Evolutionary conservation across 2,797 vertebrate species (phyloP), one percentile per base, ranked within the genome.

Genomic region (Podarcis siculus): DNA sequence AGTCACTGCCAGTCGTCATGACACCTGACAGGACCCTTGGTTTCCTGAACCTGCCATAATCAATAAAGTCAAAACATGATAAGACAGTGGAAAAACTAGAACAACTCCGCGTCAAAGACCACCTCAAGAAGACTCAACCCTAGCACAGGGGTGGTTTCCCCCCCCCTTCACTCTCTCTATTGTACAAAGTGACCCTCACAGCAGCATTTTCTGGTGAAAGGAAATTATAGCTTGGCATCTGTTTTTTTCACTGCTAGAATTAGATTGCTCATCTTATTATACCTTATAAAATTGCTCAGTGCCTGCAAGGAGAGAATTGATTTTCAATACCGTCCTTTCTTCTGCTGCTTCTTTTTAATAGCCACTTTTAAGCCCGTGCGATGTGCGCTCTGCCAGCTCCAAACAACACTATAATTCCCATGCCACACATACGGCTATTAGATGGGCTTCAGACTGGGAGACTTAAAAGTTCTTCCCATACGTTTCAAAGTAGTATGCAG

Each of bases 211-310:
- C 92, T 95, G 83, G 86, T 92, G 32, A 94, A 91, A 76, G 64
- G 85, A 94, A 95, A 95, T 94, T 94, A 95, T 89, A 95, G 92
- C 91, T 91, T 91, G 89, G 87, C 94, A 93, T 96, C 93, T 96
- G 91, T 94, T 95, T 92, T 93, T 94, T 94, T 93, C 93, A 92
- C 93, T 93, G 94, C 92, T 92, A 95, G 92, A 95, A 95, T 91
- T 93, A 94, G 93, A 94, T 94, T 95, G 95, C 93, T 94, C 91
- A 94, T 95, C 94, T 95, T 95, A 93, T 95, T 95, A 95, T 92
- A 94, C 83, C 91, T 94, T 94, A 94, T 79, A 95, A 95, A 95
- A 95, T 91, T 94, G 92, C 77, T 93, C 85, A 85, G 87, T 92
- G 94, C 89, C 92, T 94, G 87, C 89, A 94, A 94, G 91, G 83